Conservation (phyloP, 2,113 vertebrate genomes). For the Taxidea taxus region DNA sequence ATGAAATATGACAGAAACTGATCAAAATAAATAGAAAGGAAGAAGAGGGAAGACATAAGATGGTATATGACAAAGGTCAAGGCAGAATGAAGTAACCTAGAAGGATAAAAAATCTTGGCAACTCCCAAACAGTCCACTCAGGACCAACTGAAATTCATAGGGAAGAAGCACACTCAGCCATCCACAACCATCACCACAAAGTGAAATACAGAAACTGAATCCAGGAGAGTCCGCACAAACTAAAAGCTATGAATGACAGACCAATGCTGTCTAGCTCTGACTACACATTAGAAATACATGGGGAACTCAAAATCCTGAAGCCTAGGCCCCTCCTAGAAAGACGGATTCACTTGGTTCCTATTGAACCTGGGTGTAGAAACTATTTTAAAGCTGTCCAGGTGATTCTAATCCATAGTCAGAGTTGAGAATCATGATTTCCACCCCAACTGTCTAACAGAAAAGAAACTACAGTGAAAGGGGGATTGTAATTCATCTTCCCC, state of each 20-base stretch:
- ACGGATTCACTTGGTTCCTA: background rate
- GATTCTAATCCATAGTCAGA: background rate
- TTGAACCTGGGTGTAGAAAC: background rate
- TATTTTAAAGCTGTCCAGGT: background rate
- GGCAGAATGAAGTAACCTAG: background rate
- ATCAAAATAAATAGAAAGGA: background rate
- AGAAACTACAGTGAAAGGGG: background rate
- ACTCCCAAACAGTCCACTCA: background rate
- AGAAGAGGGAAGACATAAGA: background rate
- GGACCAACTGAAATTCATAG: background rate
- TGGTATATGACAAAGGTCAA: background rate
- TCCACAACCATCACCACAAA: background rate
- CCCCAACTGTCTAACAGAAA: background rate
- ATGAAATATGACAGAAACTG: background rate
- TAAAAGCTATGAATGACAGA: background rate
- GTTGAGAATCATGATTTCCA: background rate
- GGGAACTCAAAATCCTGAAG: background rate
- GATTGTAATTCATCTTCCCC: background rate
- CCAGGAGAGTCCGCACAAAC: background rate
- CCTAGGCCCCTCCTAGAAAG: background rate
- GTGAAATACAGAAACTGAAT: background rate
- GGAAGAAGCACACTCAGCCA: background rate
- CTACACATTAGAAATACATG: background rate
- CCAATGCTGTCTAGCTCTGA: background rate
- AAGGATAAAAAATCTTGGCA: background rate